Evolutionary conservation across 2,113 vertebrate genomes (phyloP).

Genomic region (Ploceus nigricollis): DNA sequence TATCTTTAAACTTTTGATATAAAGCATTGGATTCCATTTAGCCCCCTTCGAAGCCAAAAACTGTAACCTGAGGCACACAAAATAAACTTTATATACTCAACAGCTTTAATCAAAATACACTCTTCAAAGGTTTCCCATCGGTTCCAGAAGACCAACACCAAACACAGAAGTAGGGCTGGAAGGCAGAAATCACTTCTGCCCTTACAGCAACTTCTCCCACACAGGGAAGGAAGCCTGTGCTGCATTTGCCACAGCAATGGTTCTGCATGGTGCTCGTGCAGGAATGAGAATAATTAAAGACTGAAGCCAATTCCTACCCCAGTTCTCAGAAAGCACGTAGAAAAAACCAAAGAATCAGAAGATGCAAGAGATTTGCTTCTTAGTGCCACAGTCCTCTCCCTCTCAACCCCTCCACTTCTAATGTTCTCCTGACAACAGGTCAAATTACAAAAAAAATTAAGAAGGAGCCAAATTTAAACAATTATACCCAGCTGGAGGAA

Average conservation of each 20-base stretch:
- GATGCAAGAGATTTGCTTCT: background rate
- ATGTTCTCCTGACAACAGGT: background rate
- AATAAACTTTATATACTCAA: background rate
- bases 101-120: background rate
- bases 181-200: background rate
- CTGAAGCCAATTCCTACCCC: fast-evolving
- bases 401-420: background rate
- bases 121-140: background rate
- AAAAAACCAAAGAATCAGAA: background rate
- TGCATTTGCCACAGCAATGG: background rate
- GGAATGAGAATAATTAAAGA: background rate
- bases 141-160: background rate
- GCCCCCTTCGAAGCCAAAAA: background rate
- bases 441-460: background rate
- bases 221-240: background rate
- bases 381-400: background rate
- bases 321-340: background rate
- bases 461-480: background rate
- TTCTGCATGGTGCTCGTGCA: fast-evolving
- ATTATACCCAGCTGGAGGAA: background rate
- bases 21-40: background rate
- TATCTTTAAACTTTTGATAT: background rate
- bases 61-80: background rate
- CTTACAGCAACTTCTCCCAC: background rate
- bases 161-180: background rate